Percentiles rank a stretch among this genome's conserved stretches.
Evolutionary conservation across 2,888 invertebrate genomes (phyloP).

Genomic region (Agonopterix arenella): DNA sequence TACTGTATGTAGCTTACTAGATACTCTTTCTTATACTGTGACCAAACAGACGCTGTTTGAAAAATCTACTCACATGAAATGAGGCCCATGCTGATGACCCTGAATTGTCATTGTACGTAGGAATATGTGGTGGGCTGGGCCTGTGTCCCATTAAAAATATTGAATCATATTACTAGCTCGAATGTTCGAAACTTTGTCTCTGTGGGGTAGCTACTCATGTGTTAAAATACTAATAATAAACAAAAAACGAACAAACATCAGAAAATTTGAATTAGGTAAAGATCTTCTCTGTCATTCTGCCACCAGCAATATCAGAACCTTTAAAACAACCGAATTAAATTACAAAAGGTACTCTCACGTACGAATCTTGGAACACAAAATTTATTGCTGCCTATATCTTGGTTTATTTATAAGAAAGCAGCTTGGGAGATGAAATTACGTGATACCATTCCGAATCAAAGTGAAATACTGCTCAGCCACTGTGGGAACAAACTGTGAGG

Average conservation of each 20-base stretch:
- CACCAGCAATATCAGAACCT: slow-evolving; percentile 39
- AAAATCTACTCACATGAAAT: too few species aligned
- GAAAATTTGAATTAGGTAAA: neutral
- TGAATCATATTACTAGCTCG: too few species aligned
- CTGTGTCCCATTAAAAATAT: too few species aligned
- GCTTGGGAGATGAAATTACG: slow-evolving; percentile 73
- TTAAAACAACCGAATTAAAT: slow-evolving; percentile 69
- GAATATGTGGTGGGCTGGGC: too few species aligned
- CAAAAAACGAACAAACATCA: neutral
- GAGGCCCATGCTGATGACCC: too few species aligned
- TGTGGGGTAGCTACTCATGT: too few species aligned
- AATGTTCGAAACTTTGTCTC: too few species aligned
- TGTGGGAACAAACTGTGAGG: slow-evolving; percentile 14
- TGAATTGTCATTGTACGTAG: too few species aligned
- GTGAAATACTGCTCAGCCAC: slow-evolving; percentile 45
- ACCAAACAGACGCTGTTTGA: too few species aligned
- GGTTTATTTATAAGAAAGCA: slow-evolving; percentile 75
- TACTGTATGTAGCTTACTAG: too few species aligned
- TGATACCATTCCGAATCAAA: slow-evolving; percentile 74
- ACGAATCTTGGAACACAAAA: slow-evolving; percentile 60
- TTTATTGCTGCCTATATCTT: slow-evolving; percentile 72
- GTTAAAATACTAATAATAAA: too few species aligned
- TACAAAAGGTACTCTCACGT: slow-evolving; percentile 50
- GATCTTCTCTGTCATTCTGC: slow-evolving; percentile 14
- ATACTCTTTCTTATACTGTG: too few species aligned